phyloP scores from a whole-genome alignment of 2,797 vertebrate species.

The Phoeniculus purpureus region DNA sequence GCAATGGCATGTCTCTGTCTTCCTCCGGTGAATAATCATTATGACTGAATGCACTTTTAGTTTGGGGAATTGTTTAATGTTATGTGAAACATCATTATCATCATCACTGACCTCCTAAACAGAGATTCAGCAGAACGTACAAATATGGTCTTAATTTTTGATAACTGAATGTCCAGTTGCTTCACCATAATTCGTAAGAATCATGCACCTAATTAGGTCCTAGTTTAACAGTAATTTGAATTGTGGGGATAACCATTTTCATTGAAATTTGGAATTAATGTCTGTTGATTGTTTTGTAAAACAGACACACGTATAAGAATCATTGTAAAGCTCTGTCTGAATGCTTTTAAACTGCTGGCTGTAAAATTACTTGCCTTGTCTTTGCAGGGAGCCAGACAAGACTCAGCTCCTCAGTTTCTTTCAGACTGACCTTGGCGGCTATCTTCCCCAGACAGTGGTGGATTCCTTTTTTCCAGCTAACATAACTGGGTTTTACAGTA shows the following conservation, averaged over 20 bases:
- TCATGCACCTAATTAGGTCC: neutral
- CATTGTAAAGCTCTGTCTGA: neutral
- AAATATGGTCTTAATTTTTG: neutral
- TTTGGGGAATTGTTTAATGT: neutral
- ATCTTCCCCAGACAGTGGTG: conserved; percentile 89
- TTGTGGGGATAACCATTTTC: neutral
- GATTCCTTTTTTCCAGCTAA: conserved; percentile 95
- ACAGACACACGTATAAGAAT: neutral
- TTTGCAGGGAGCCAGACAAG: conserved; percentile 85
- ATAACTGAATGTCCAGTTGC: neutral
- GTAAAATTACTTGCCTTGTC: neutral
- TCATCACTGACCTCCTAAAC: neutral
- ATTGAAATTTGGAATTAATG: neutral
- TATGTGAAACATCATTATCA: neutral
- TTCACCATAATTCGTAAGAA: neutral
- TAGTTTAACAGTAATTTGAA: neutral
- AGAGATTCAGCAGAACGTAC: neutral
- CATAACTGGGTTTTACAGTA: conserved; percentile 90
- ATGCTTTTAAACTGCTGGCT: neutral
- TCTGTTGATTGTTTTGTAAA: neutral
- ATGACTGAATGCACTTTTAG: neutral
- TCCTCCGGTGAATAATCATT: neutral
- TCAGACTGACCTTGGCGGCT: conserved; percentile 92
- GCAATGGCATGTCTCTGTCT: neutral
- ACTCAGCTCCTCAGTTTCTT: conserved; percentile 91